Base-by-base conservation (phyloP, 2,797 vertebrate species). In the Falco berigora region DNA sequence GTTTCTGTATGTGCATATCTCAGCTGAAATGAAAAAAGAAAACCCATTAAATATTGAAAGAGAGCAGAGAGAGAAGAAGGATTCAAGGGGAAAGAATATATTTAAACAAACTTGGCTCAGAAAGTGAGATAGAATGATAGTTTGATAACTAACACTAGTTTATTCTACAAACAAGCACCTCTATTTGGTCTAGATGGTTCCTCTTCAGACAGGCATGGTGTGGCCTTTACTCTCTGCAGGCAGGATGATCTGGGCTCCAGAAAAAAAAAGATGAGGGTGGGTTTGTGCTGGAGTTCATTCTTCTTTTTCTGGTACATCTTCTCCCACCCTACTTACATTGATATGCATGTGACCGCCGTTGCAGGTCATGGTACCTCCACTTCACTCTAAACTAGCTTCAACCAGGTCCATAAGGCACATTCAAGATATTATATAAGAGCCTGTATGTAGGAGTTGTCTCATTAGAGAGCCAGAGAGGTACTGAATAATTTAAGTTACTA, bases 321-420 rank as follows among this genome's bases (percentile, higher is more conserved):
- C 18, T 59, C 27, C 30, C 3, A 0, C 23, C 67, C 19, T 47
- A 1, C 21, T 50, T 71, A 14, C 0, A 58, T 8, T 3, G 8
- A 40, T 34, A 6, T 42, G 12, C 27, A 8, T 34, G 24, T 36
- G 21, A 83, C 49, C 8, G 1, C 10, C 0, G 1, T 40, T 1
- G 1, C 1, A 4, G 34, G 10, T 66, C 11, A 21, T 13, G 38
- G 49, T 42, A 53, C 5, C 15, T 72, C 32, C 18, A 24, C 50
- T 73, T 73, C 42, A 16, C 6, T 46, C 18, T 28, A 44, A 64
- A 38, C 20, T 1, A 3, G 5, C 32, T 88, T 74, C 64, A 66
- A 8, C 14, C 34, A 61, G 12, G 12, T 66, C 38, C 10, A 4
- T 63, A 20, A 76, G 16, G 9, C 42, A 10, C 8, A 8, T 34